Conservation (phyloP, 23 tunicate species). For the Corella eumyota region DNA sequence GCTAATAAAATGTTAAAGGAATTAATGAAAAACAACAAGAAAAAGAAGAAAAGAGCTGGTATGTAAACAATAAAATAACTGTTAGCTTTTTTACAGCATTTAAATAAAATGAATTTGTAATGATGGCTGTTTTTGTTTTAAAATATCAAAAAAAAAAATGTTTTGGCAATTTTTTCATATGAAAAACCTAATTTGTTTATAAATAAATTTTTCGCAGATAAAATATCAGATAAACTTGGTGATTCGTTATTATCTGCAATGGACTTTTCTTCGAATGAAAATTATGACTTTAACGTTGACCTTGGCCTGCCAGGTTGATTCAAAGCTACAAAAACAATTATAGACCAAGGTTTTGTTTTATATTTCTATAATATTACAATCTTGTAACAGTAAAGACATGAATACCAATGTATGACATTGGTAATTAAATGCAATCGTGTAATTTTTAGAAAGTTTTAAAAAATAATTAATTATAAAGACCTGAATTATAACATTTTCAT, state of each 20-base stretch:
- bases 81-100: not conserved
- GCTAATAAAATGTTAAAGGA: conserved; percentile 56
- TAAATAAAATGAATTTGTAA: too few relatives aligned
- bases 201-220: conserved; percentile 30
- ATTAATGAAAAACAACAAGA: conserved; percentile 69
- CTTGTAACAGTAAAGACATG: too few relatives aligned
- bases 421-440: too few relatives aligned
- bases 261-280: conserved; percentile 9
- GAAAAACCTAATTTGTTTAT: not conserved
- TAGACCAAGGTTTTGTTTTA: too few relatives aligned
- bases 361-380: too few relatives aligned
- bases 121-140: not conserved
- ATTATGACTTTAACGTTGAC: conserved; percentile 57
- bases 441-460: too few relatives aligned
- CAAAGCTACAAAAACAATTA: too few relatives aligned
- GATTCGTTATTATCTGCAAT: conserved; percentile 50
- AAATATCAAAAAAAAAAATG: too few relatives aligned
- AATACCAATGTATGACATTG: too few relatives aligned
- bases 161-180: too few relatives aligned
- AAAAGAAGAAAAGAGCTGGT: conserved; percentile 78
- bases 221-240: conserved; percentile 63
- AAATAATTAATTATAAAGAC: too few relatives aligned
- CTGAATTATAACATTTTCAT: too few relatives aligned
- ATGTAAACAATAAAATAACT: not conserved
- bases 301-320: conserved; percentile 9